Evolutionary conservation across 1,140 invertebrate genomes (phyloP).

Genomic region (Aphelenchoides besseyi): DNA sequence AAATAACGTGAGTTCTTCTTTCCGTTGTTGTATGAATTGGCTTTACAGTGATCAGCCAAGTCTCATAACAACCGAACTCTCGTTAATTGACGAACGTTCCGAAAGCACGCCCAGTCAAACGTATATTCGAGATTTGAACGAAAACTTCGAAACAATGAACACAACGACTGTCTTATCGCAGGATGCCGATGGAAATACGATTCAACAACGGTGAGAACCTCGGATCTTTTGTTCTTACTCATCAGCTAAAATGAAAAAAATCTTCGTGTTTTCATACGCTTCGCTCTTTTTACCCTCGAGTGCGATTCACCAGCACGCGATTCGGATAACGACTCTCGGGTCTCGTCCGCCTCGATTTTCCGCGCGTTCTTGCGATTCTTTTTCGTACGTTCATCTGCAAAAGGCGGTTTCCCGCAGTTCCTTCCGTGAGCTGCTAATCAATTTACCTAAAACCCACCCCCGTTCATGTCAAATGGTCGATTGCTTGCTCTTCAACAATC

Average conservation of each 20-base stretch:
- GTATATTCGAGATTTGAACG: not conserved
- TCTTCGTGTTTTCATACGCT: not conserved
- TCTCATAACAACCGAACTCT: not conserved
- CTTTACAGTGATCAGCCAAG: conserved; percentile 21
- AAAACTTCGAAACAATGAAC: conserved; percentile 15
- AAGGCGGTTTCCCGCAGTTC: not conserved
- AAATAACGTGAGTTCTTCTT: conserved; percentile 10
- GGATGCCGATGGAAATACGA: not conserved
- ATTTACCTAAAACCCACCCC: too few species aligned
- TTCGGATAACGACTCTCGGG: not conserved
- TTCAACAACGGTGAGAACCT: not conserved
- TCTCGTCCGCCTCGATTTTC: not conserved
- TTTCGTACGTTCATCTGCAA: not conserved
- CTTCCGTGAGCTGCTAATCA: not conserved
- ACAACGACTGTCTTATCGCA: not conserved
- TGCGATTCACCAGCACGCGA: not conserved
- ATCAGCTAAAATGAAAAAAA: not conserved
- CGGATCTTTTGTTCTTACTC: not conserved
- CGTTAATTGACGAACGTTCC: conserved; percentile 11
- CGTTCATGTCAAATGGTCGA: conserved; percentile 5
- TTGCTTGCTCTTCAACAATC: conserved; percentile 13
- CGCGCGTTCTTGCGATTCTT: not conserved
- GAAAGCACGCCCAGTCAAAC: conserved; percentile 15
- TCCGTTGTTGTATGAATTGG: not conserved
- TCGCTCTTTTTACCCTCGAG: too few species aligned